Base-by-base conservation (phyloP, 2,888 invertebrate genomes). In the Yponomeuta malinellus region DNA sequence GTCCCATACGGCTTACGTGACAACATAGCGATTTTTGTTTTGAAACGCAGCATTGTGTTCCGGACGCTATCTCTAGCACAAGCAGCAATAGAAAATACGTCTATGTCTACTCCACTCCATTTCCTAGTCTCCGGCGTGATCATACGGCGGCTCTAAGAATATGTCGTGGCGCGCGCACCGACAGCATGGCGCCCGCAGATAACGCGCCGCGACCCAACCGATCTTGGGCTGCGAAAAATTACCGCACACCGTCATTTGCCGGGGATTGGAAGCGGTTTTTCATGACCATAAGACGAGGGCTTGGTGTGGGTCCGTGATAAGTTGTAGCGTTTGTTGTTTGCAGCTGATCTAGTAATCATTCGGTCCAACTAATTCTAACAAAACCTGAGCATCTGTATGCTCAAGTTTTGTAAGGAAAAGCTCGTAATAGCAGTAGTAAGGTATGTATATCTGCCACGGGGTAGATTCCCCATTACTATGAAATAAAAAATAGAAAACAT, bases 71-170 rank as follows among this genome's bases (percentile, higher is more conserved):
- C 63, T 63, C n/a, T 23, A 15, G 5, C 33, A 33, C 33, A 5
- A 33, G 23, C 63, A 63, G 63, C 6, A 23, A 6, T 63, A 4
- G 63, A n/a, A 63, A 29, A 63, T 29, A 63, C 29, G 29, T 63
- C 15, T 63, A 3, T 1, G 63, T 29, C n/a, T n/a, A 63, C 65
- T 65, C 65, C 12, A 65, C 31, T 10, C 65, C 65, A 29, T 65
- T 33, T 10, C 43, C 9, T 43, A 43, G 43, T 43, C 43, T 43
- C 43, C 12, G 31, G 12, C 5, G 31, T 9, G n/a, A 48, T 65
- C 85, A 80, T 84, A 87, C 82, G 83, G 83, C 79, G 80, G 80
- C 84, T 65, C 71, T 88, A 86, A 90, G 89, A 90, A 90, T 90
- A 90, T 90, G 91, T 89, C 90, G 90, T 15, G 10, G 48, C 65